Percentiles rank a stretch among this genome's conserved stretches.
Conservation (phyloP, 1,140 invertebrate genomes). For the Ceratina japonica region DNA sequence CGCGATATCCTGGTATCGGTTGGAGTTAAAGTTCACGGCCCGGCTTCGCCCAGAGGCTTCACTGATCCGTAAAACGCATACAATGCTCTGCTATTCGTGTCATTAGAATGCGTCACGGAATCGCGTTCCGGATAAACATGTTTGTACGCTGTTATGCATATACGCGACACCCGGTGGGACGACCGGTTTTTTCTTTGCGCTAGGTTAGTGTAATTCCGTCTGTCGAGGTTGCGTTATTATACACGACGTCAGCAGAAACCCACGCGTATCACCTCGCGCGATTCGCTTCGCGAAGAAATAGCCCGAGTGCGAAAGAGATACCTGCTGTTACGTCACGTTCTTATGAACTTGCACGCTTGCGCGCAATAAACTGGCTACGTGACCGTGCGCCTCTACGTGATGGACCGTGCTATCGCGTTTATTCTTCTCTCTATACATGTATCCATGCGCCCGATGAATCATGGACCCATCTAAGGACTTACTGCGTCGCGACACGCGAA, state of each 20-base stretch:
- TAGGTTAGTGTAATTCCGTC: constrained; percentile 55
- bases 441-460: constrained; percentile 10
- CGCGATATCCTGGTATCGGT: background rate
- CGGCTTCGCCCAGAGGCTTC: background rate
- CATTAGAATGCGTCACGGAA: background rate
- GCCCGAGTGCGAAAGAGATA: no score
- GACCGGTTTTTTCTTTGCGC: constrained; percentile 52
- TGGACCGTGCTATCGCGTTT: constrained; percentile 13
- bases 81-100: constrained; percentile 18
- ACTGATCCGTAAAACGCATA: background rate
- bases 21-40: constrained; percentile 23
- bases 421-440: background rate
- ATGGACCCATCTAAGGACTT: constrained; percentile 10
- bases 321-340: constrained; percentile 26
- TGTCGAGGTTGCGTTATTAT: constrained; percentile 36
- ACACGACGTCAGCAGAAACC: constrained; percentile 10
- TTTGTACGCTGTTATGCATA: constrained; percentile 2
- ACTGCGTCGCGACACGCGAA: constrained; percentile 16
- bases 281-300: background rate
- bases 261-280: constrained; percentile 24
- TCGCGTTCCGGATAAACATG: constrained; percentile 29
- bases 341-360: constrained; percentile 21
- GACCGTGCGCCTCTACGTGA: constrained; percentile 17
- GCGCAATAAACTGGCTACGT: constrained; percentile 43
- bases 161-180: background rate